phyloP scores from a whole-genome alignment of 1,140 invertebrate genomes.

The Megathymus violae region DNA sequence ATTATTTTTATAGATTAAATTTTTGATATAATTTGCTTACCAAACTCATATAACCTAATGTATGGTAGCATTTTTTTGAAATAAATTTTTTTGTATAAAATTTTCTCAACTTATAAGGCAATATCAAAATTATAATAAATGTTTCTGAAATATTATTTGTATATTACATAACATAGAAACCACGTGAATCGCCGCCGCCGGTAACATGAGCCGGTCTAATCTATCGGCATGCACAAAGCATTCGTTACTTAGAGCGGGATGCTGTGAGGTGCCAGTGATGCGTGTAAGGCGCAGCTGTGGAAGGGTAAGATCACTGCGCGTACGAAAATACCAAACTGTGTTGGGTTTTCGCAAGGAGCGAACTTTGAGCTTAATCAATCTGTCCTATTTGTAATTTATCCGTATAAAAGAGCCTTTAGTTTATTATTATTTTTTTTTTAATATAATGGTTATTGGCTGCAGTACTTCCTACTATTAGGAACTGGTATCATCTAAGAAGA shows the following conservation, averaged over 20 bases:
- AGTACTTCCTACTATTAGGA: no score
- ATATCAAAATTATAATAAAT: no score
- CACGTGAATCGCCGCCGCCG: slow-evolving; percentile 44
- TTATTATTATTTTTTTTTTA: no score
- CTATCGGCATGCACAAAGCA: slow-evolving; percentile 79
- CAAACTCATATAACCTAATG: no score
- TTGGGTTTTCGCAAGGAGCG: slow-evolving; percentile 16
- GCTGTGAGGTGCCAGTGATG: slow-evolving; percentile 71
- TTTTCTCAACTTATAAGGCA: no score
- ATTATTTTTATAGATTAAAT: no score
- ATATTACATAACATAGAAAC: no score
- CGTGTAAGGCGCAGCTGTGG: slow-evolving; percentile 77
- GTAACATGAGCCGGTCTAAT: slow-evolving; percentile 43
- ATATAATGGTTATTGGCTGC: not conserved
- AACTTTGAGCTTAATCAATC: slow-evolving; percentile 27
- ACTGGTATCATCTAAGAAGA: no score
- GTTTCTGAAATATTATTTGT: no score
- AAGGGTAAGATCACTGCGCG: slow-evolving; percentile 33
- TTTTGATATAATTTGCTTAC: no score
- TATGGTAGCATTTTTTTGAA: no score
- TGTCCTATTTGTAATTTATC: slow-evolving; percentile 1
- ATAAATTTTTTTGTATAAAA: no score
- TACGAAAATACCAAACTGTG: slow-evolving; percentile 33
- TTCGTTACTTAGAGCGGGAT: slow-evolving; percentile 65
- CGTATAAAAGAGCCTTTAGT: not conserved